Conservation (phyloP, 2,113 vertebrate genomes). For the Scytalopus superciliaris region DNA sequence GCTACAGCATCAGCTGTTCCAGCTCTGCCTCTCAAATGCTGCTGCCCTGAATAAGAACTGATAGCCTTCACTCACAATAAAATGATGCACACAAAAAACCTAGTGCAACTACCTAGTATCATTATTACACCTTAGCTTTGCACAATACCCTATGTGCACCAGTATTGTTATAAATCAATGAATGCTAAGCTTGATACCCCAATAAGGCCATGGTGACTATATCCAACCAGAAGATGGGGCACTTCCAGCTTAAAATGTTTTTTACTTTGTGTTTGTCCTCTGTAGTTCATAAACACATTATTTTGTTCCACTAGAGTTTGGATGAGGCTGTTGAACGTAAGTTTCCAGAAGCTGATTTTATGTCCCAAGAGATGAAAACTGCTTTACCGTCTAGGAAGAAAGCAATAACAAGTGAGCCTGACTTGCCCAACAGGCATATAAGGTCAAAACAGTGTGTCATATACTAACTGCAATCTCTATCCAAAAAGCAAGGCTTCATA, state of each 20-base stretch:
- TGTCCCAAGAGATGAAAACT: neutral
- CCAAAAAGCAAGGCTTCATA: neutral
- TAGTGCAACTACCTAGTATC: neutral
- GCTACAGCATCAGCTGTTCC: neutral
- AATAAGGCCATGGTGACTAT: neutral
- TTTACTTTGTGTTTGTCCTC: neutral
- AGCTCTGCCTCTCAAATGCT: neutral
- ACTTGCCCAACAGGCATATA: neutral
- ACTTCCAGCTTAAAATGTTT: neutral
- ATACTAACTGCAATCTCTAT: neutral
- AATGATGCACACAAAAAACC: neutral
- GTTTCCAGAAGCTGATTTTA: constrained; percentile 12
- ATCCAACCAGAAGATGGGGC: neutral
- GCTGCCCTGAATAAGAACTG: neutral
- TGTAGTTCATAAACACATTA: neutral
- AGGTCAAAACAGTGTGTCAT: neutral
- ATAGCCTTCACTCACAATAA: rapidly evolving
- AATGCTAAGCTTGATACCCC: neutral
- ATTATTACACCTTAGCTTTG: neutral
- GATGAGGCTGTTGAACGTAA: neutral
- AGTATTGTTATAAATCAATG: neutral
- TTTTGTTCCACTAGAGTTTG: neutral
- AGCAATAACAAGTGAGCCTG: neutral
- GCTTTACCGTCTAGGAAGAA: neutral
- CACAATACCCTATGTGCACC: rapidly evolving